phyloP scores from a whole-genome alignment of 2,113 vertebrate species.

The Gasterosteus nipponicus region DNA sequence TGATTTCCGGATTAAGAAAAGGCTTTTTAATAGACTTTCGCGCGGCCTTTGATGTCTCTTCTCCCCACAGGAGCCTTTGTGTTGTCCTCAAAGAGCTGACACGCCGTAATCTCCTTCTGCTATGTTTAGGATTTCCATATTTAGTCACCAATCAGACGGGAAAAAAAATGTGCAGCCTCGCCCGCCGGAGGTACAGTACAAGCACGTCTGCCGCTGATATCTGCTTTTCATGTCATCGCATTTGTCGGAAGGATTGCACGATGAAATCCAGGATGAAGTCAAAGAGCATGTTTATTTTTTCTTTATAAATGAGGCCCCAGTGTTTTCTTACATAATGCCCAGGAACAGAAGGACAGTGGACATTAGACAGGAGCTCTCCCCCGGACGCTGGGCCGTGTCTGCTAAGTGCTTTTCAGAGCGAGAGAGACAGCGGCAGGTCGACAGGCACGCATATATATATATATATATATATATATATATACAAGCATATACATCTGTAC shows the following conservation, averaged over 20 bases:
- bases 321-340: conserved; percentile 60
- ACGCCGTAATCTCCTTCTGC: not conserved
- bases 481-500: no score
- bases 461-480: no score
- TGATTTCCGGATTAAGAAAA: conserved; percentile 5
- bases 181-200: not conserved
- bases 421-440: conserved; percentile 15
- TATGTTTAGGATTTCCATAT: conserved; percentile 15
- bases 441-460: not conserved
- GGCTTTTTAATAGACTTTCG: not conserved
- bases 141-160: conserved; percentile 16
- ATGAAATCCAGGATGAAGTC: conserved; percentile 42
- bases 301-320: conserved; percentile 23
- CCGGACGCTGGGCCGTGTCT: conserved; percentile 56
- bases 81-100: conserved; percentile 5
- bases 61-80: not conserved
- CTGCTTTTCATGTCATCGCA: conserved; percentile 14
- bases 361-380: conserved; percentile 59
- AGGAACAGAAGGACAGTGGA: conserved; percentile 56
- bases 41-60: conserved; percentile 17
- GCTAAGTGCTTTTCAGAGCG: conserved; percentile 29
- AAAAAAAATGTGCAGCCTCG: conserved; percentile 29
- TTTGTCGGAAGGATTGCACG: conserved; percentile 22
- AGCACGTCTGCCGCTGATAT: conserved; percentile 1
- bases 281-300: conserved; percentile 28